Evolutionary conservation across 2,113 vertebrate species (phyloP).

Genomic region (Ochotona curzoniae): DNA sequence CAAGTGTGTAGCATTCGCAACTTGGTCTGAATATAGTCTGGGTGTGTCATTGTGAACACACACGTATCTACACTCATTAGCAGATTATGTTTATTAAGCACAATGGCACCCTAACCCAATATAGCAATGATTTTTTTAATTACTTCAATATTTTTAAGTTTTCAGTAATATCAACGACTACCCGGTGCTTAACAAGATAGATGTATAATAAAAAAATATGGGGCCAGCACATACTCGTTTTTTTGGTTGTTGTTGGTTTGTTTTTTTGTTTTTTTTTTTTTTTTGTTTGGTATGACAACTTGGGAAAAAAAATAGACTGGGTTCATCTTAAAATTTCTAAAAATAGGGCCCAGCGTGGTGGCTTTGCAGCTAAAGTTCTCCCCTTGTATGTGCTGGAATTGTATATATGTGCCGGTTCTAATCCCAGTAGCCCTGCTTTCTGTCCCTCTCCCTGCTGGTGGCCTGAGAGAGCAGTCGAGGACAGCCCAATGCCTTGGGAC

Average conservation of each 20-base stretch:
- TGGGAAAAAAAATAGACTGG: background rate
- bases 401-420: too few species aligned
- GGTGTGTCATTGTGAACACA: background rate
- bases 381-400: too few species aligned
- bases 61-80: background rate
- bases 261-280: too few species aligned
- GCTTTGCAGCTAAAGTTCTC: too few species aligned
- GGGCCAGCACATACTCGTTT: background rate
- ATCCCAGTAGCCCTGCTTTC: too few species aligned
- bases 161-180: background rate
- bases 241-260: too few species aligned
- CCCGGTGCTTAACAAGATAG: background rate
- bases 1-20: background rate
- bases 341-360: too few species aligned
- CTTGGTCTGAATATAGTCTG: conserved; percentile 12
- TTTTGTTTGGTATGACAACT: too few species aligned
- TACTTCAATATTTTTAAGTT: background rate
- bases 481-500: too few species aligned
- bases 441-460: too few species aligned
- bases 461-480: too few species aligned
- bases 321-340: background rate
- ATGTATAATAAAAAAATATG: background rate
- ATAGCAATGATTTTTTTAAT: background rate
- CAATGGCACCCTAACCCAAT: background rate
- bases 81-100: background rate